Percentiles rank a stretch among this genome's conserved stretches.
Conservation (phyloP, 2,797 vertebrate species). For the Catostomus latipinnis region DNA sequence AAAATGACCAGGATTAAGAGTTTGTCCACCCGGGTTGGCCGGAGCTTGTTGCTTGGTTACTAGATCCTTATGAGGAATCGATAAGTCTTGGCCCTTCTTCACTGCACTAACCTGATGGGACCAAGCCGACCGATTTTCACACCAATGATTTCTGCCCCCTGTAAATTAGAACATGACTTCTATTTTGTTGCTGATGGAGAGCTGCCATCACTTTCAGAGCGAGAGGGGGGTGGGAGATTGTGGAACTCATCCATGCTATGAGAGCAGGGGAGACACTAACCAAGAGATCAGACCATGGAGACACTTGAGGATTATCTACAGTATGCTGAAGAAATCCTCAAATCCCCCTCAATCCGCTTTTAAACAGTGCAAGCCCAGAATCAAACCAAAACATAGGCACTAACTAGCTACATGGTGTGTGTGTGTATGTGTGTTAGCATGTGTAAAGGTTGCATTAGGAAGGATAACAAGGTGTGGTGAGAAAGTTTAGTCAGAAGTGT, state of each 20-base stretch:
- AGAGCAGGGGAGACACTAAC: constrained; percentile 41
- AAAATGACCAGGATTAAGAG: constrained; percentile 55
- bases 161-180: constrained; percentile 56
- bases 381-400: constrained; percentile 68
- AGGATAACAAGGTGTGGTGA: constrained; percentile 48
- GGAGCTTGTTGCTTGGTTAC: constrained; percentile 77
- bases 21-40: constrained; percentile 57
- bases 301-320: constrained; percentile 60
- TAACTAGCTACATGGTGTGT: constrained; percentile 54
- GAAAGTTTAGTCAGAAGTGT: constrained; percentile 50
- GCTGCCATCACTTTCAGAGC: constrained; percentile 34
- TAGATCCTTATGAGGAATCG: constrained; percentile 72
- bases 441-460: constrained; percentile 44
- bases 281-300: constrained; percentile 51
- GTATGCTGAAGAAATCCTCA: constrained; percentile 62
- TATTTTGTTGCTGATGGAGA: constrained; percentile 48
- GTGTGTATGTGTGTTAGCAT: constrained; percentile 30
- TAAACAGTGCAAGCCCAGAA: constrained; percentile 63
- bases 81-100: constrained; percentile 67
- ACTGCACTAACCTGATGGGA: constrained; percentile 49
- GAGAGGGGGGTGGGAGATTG: not conserved
- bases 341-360: constrained; percentile 60
- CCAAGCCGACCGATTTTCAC: constrained; percentile 52
- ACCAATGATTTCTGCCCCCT: constrained; percentile 55
- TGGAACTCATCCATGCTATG: constrained; percentile 26